These are phyloP conservation scores for Meloidogyne floridensis DNA, from an alignment of 1,140 invertebrate genomes.

Conservation along the genomic window DNA sequence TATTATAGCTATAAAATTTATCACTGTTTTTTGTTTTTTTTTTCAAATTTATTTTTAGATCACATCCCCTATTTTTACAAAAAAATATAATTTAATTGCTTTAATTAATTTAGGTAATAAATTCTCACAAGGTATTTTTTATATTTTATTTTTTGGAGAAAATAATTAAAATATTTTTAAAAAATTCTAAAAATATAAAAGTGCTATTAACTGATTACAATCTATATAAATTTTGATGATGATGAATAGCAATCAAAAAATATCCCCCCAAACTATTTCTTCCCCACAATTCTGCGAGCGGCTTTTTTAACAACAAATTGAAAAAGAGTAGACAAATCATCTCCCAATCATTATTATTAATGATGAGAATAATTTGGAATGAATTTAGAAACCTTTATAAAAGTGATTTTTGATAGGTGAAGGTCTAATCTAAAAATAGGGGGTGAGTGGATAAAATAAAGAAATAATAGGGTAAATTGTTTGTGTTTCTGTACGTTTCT, in stretches of 20 bases:
- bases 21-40: background rate
- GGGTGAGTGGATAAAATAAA: too few species aligned
- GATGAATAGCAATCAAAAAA: too few species aligned
- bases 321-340: background rate
- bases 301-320: background rate
- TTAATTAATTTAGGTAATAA: background rate
- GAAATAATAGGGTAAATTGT: too few species aligned
- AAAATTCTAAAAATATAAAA: too few species aligned
- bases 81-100: background rate
- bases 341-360: background rate
- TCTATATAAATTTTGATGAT: too few species aligned
- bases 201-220: too few species aligned
- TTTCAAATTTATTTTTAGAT: too few species aligned
- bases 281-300: background rate
- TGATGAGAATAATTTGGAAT: background rate
- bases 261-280: too few species aligned
- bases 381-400: background rate
- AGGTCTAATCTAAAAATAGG: background rate
- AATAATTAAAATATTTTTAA: too few species aligned
- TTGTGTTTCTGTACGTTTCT: too few species aligned
- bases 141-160: too few species aligned
- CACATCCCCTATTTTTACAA: background rate
- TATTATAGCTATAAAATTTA: background rate
- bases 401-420: background rate
- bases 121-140: slow-evolving; percentile 3